These are phyloP conservation scores for Coenonympha arcania DNA, from an alignment of 2,888 invertebrate genomes.

Conservation along the genomic window DNA sequence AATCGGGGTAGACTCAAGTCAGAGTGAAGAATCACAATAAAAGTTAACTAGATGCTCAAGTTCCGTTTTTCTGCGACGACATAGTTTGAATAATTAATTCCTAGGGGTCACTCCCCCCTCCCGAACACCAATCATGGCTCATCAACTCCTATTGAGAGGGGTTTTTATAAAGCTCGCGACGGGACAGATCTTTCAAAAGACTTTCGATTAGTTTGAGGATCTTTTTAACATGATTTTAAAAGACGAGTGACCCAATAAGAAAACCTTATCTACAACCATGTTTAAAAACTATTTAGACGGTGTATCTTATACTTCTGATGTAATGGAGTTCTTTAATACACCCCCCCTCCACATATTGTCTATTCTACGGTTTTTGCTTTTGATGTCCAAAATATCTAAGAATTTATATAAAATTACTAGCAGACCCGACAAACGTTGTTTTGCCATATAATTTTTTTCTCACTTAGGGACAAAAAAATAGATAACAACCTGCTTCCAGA, in stretches of 20 bases:
- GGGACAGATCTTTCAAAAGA: background rate
- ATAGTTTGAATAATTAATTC: conserved; percentile 69
- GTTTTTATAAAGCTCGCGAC: conserved; percentile 17
- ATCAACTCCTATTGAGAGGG: conserved; percentile 62
- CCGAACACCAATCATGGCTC: conserved; percentile 48
- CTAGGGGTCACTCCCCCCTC: conserved; percentile 52
- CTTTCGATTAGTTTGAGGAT: conserved; percentile 4
- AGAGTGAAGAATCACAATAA: conserved; percentile 34
- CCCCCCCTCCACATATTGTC: too few relatives aligned
- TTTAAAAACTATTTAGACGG: too few relatives aligned
- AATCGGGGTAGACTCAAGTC: conserved; percentile 18
- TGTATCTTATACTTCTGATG: too few relatives aligned
- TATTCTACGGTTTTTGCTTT: too few relatives aligned
- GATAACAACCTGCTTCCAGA: too few relatives aligned
- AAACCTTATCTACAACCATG: background rate
- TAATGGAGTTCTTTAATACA: too few relatives aligned
- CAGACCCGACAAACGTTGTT: too few relatives aligned
- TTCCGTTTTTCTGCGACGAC: conserved; percentile 43
- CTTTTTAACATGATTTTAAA: background rate
- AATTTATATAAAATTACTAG: too few relatives aligned
- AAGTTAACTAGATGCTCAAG: conserved; percentile 42
- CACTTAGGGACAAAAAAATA: too few relatives aligned
- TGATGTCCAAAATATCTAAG: too few relatives aligned
- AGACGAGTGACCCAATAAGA: conserved; percentile 1
- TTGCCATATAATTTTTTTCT: too few relatives aligned